phyloP scores from a whole-genome alignment of 2,113 vertebrate species.

The Syngnathoides biaculeatus region DNA sequence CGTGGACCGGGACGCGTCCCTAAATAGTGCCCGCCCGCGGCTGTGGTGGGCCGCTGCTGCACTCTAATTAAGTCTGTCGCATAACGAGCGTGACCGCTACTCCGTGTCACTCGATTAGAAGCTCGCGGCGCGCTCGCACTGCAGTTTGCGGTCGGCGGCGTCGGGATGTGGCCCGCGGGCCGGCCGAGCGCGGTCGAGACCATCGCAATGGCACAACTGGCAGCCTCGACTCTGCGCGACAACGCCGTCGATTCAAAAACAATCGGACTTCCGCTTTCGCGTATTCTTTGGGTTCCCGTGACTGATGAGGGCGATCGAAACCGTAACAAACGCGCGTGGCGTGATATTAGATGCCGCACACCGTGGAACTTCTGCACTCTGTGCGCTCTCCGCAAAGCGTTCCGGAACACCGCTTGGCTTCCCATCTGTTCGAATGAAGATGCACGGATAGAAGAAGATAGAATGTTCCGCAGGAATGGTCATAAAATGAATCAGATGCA shows the following conservation, averaged over 20 bases:
- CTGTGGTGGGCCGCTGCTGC: slow-evolving; percentile 49
- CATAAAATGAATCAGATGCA: neutral
- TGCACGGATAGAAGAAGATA: neutral
- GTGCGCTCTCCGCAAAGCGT: neutral
- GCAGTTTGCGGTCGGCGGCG: slow-evolving; percentile 69
- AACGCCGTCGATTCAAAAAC: slow-evolving; percentile 37
- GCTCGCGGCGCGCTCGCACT: slow-evolving; percentile 47
- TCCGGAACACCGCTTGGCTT: neutral
- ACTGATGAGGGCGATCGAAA: slow-evolving; percentile 13
- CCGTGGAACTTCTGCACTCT: neutral
- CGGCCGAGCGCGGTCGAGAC: slow-evolving; percentile 34
- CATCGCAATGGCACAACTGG: slow-evolving; percentile 35
- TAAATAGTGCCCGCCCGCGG: slow-evolving; percentile 67
- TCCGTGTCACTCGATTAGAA: slow-evolving; percentile 63
- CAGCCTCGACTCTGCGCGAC: slow-evolving; percentile 28
- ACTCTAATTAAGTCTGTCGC: slow-evolving; percentile 69
- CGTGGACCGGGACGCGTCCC: slow-evolving; percentile 29
- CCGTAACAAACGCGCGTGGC: too few species aligned
- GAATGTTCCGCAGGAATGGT: neutral
- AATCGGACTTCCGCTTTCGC: slow-evolving; percentile 30
- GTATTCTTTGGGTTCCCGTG: slow-evolving; percentile 35
- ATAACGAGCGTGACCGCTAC: slow-evolving; percentile 61
- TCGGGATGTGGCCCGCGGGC: slow-evolving; percentile 58
- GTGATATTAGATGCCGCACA: too few species aligned
- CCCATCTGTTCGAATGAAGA: neutral